Conservation (phyloP, 2,113 vertebrate species). For the Corydoras maculifer region DNA sequence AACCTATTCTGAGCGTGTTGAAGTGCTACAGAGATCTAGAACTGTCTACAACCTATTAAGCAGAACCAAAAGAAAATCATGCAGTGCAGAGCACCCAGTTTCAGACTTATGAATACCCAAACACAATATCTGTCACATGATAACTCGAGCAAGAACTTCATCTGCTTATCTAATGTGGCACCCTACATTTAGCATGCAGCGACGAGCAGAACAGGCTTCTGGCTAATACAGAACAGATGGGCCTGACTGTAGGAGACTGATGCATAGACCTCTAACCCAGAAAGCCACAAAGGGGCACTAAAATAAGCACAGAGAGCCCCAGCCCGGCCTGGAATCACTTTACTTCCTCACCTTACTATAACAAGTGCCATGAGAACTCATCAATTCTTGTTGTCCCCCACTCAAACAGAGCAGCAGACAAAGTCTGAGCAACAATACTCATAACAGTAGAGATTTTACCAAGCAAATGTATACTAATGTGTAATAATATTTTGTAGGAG, state of each 20-base stretch:
- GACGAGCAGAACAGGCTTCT: slow-evolving; percentile 31
- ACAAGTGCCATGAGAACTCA: slow-evolving; percentile 27
- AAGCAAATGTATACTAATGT: not conserved
- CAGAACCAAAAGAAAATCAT: too few species aligned
- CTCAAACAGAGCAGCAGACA: not conserved
- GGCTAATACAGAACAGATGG: slow-evolving; percentile 48
- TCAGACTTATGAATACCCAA: slow-evolving; percentile 4
- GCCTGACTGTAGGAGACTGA: slow-evolving; percentile 25
- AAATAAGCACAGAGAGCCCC: slow-evolving; percentile 37
- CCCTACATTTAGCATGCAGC: slow-evolving; percentile 15
- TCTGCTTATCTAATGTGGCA: slow-evolving; percentile 20
- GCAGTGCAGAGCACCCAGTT: not conserved
- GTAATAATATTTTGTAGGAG: too few species aligned
- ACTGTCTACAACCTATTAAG: too few species aligned
- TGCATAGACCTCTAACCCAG: slow-evolving; percentile 35
- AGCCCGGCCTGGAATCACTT: slow-evolving; percentile 29
- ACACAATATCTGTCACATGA: not conserved
- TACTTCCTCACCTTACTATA: slow-evolving; percentile 37
- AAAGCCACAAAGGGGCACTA: slow-evolving; percentile 43
- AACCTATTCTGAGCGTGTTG: too few species aligned
- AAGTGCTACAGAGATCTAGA: too few species aligned
- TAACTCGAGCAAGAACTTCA: slow-evolving; percentile 12
- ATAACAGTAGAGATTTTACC: not conserved
- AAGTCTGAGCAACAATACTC: not conserved
- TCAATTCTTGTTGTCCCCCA: slow-evolving; percentile 16